Conservation (phyloP, 2,797 vertebrate species). For the Darevskia nairensis region DNA sequence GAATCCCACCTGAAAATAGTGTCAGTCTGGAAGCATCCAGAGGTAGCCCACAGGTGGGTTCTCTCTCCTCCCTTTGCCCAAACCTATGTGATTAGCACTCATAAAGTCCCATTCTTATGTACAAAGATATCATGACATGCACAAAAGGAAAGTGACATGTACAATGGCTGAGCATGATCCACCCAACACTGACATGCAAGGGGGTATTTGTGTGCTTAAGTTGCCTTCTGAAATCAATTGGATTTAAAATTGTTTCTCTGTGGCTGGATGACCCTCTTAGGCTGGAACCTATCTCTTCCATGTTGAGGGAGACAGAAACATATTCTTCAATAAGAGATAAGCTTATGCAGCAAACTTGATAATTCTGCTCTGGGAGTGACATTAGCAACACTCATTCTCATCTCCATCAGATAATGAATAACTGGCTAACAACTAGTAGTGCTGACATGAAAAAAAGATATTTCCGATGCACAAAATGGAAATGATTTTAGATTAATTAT, state of each 20-base stretch:
- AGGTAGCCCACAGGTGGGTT: background rate
- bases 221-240: background rate
- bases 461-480: slow-evolving; percentile 19
- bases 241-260: background rate
- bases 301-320: background rate
- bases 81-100: background rate
- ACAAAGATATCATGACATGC: background rate
- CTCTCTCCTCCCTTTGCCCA: background rate
- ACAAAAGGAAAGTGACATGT: background rate
- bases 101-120: background rate
- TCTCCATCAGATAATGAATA: slow-evolving; percentile 7
- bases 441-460: background rate
- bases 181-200: background rate
- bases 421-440: background rate
- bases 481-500: background rate
- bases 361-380: background rate
- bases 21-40: background rate
- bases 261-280: background rate
- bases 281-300: background rate
- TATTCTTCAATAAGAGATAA: background rate
- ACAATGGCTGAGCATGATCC: background rate
- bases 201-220: background rate
- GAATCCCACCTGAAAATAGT: no score
- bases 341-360: background rate
- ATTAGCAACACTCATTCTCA: background rate